Base-by-base conservation (phyloP, 2,797 vertebrate genomes). In the Xiphophorus birchmanni region DNA sequence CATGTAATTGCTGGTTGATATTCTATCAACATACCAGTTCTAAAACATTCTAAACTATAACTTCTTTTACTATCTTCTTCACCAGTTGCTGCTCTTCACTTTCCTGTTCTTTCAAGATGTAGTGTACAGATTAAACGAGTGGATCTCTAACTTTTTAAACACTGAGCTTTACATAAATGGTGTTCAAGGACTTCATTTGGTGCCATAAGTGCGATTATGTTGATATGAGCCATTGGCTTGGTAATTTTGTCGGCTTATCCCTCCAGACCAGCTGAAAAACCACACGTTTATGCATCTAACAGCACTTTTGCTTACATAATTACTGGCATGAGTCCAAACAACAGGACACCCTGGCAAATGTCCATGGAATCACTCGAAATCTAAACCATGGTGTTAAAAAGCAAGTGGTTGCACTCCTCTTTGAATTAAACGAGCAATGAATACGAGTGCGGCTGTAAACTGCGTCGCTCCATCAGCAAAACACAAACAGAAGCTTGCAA, bases 291-390 rank as follows among this genome's bases (percentile, higher is more conserved):
- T 88, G 80, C 82, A 80, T 87, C 83, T 71, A 90, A 83, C 80
- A 82, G 82, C 80, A 86, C 87, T 82, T 93, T 92, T 87, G 80
- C 91, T 84, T 84, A 76, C 87, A 91, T 90, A 92, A 92, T 92
- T 85, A 78, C 78, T 93, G 94, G 94, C 92, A 44, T 52, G 35
- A 56, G 73, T 79, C 91, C 93, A 94, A 85, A 82, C 72, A 29
- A 69, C 65, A 72, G 81, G 75, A 85, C 87, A 85, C 88, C 52
- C 90, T 95, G 94, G 93, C 93, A 82, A 83, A 83, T 76, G 69
- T 90, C 94, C 94, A 94, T 77, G 82, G 85, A 91, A 82, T 84
- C 87, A 86, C 92, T 92, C 92, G 93, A 94, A 91, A 93, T 80
- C 77, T 90, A 80, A 92, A 91, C 88, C 88, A 73, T 89, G 67